These are phyloP conservation scores for Hippoglossus stenolepis DNA, from an alignment of 2,113 vertebrate genomes.

Conservation along the genomic window DNA sequence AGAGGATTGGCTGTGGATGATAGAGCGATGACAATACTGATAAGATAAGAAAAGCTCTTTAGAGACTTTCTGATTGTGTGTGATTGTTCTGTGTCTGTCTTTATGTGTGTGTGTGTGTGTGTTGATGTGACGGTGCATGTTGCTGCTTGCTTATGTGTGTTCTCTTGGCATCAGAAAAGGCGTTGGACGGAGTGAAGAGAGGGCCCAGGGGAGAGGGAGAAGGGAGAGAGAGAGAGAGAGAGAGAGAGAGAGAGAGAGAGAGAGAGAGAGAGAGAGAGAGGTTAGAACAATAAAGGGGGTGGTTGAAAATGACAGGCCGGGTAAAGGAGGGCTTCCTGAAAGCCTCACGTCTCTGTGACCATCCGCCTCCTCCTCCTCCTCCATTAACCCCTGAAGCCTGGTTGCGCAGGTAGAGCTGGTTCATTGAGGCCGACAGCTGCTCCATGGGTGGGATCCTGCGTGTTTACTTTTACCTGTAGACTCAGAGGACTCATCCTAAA, in stretches of 20 bases:
- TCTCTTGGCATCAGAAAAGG: constrained; percentile 71
- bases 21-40: constrained; percentile 78
- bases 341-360: constrained; percentile 65
- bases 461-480: constrained; percentile 80
- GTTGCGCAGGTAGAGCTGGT: constrained; percentile 63
- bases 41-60: constrained; percentile 77
- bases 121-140: constrained; percentile 58
- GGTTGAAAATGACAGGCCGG: constrained; percentile 76
- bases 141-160: constrained; percentile 70
- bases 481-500: constrained; percentile 73
- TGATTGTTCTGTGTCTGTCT: constrained; percentile 47
- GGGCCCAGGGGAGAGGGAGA: constrained; percentile 38
- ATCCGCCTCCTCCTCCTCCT: constrained; percentile 47
- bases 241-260: constrained; percentile 11
- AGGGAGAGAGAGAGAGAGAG: not conserved
- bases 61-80: constrained; percentile 72
- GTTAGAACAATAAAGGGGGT: constrained; percentile 71
- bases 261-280: constrained; percentile 18
- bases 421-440: constrained; percentile 71
- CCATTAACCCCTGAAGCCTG: constrained; percentile 67
- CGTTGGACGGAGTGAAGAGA: constrained; percentile 64
- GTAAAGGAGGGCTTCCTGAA: constrained; percentile 80
- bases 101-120: constrained; percentile 49
- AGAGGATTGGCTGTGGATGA: constrained; percentile 65
- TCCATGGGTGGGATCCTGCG: constrained; percentile 77